Evolutionary conservation across 2,888 invertebrate genomes (phyloP), one percentile per base, ranked within the genome.

Genomic region (Leucoptera coffeella): DNA sequence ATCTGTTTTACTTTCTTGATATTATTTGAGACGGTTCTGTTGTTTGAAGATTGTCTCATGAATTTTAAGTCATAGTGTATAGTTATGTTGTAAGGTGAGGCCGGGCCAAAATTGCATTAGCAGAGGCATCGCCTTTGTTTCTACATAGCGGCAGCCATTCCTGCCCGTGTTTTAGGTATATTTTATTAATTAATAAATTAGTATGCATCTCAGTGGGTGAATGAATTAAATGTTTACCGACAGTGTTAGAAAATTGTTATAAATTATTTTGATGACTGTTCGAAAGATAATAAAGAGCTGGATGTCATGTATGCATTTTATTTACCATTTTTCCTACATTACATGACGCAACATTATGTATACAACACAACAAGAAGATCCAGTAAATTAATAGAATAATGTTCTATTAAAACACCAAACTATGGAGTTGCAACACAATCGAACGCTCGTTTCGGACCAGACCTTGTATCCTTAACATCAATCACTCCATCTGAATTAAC

Each of bases 211-310:
- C 62, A 59, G 61, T 64, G 67, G 59, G 54, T 62, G 65, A 61
- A 57, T 65, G 62, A 51, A 29, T 51, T 55, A 60, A 55, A 65
- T 69, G 64, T 65, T 65, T 55, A 64, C 61, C 61, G 58, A 62
- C 69, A 69, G 67, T 69, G 67, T 69, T 67, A 67, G 69, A 69
- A 71, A 72, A 67, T 72, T 69, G 72, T 73, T 72, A 71, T 72
- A 73, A 73, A 73, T 73, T 73, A 72, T 73, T 72, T 73, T 73
- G 71, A 73, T 72, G 72, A 73, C 71, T 72, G 72, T 72, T 72
- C 69, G 64, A 72, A 71, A 53, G 62, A 71, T 69, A 73, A 73
- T 73, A 73, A 72, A 73, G 71, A 72, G 71, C 71, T 73, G 72
- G 71, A 73, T 73, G 72, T 73, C 71, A 69, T 25, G 43, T 45